Base-by-base conservation (phyloP, 2,888 invertebrate genomes). In the Zaprionus obscuricornis region DNA sequence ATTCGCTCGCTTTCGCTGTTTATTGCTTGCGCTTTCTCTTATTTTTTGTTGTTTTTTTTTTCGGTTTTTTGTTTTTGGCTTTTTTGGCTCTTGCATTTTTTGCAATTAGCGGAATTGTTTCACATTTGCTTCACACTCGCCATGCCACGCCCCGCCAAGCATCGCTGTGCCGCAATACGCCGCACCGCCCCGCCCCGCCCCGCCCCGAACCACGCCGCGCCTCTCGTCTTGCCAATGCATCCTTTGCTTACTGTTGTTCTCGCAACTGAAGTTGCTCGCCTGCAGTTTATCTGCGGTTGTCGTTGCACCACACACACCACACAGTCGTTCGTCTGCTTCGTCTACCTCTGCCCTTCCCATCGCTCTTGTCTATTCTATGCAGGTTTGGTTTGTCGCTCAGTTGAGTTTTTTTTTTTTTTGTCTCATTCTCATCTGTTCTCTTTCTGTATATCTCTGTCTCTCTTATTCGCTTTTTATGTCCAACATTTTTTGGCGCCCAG, bases 61-160 rank as follows among this genome's bases (percentile, higher is more conserved):
- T 24, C 13, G 13, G 2, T 4, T 33, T 8, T 7, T 5, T 33
- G 33, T 14, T n/a, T n/a, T n/a, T n/a, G n/a, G n/a, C 8, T 24
- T 14, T 14, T 11, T 7, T n/a, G 20, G n/a, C 24, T 11, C 18
- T 33, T 33, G 55, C 17, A 67, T 73, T 73, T 78, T 82, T 78
- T 78, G 78, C 83, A 78, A 78, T 78, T 78, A 78, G 78, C 78
- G 74, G 76, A 82, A 78, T 78, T 82, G 83, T 78, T 78, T 82
- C 79, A 75, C 83, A 78, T 82, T 82, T 54, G 58, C 66, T 62
- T 64, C 58, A 51, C 71, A 56, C 58, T 46, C 51, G 27, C 31
- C 16, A 6, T 2, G 8, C 36, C 7, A 8, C 1, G 36, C 8
- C 31, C 26, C 11, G 17, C 11, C n/a, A n/a, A n/a, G n/a, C n/a